Conservation (phyloP, 2,113 vertebrate genomes). For the Potamarius usumacintae region DNA sequence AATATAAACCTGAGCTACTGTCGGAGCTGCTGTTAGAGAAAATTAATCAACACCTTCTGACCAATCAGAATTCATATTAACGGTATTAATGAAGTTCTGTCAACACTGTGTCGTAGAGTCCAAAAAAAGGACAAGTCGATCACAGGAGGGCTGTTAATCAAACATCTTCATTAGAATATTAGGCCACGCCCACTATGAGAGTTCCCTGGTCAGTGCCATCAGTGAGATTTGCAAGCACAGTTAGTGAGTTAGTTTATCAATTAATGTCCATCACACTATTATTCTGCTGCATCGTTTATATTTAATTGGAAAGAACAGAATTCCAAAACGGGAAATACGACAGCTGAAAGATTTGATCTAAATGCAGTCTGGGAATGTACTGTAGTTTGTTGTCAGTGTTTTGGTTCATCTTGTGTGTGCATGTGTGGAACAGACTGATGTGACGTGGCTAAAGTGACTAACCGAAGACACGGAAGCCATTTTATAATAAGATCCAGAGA, state of each 20-base stretch:
- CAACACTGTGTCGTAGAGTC: neutral
- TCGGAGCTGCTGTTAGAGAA: neutral
- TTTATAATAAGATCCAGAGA: constrained; percentile 52
- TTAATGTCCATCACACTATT: neutral
- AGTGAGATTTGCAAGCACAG: neutral
- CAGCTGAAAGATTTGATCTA: neutral
- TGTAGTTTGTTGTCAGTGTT: neutral
- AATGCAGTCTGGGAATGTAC: neutral
- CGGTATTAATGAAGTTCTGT: neutral
- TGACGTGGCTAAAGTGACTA: constrained; percentile 56
- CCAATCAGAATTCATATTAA: neutral
- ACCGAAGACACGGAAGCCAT: constrained; percentile 45
- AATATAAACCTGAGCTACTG: neutral
- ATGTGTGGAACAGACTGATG: constrained; percentile 25
- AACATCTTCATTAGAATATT: neutral
- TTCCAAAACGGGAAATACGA: neutral
- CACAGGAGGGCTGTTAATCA: neutral
- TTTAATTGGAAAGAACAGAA: neutral
- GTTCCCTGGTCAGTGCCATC: neutral
- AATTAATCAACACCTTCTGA: neutral
- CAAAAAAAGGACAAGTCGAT: neutral
- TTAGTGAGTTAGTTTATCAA: neutral
- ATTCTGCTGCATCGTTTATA: neutral
- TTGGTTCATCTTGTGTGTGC: neutral
- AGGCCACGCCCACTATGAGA: neutral